These are phyloP conservation scores for Anguilla anguilla DNA, from an alignment of 2,797 vertebrate genomes.

Conservation along the genomic window DNA sequence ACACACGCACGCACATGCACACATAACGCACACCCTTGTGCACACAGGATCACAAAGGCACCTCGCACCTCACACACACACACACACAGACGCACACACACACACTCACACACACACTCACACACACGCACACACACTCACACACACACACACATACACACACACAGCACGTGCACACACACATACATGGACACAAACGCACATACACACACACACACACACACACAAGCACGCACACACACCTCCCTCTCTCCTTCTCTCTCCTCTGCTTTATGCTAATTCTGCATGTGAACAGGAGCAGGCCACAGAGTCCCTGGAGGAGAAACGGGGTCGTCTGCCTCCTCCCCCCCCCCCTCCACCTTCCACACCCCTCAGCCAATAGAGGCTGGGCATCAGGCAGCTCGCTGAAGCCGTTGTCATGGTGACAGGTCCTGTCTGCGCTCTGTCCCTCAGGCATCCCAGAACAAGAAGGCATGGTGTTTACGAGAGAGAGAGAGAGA, in stretches of 20 bases:
- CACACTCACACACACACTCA: conserved; percentile 34
- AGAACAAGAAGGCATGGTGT: conserved; percentile 74
- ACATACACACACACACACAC: background rate
- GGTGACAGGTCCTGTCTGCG: conserved; percentile 74
- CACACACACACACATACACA: conserved; percentile 29
- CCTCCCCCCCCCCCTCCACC: conserved; percentile 49
- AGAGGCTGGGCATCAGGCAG: conserved; percentile 75
- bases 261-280: conserved; percentile 51
- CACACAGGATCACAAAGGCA: background rate
- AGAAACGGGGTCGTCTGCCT: conserved; percentile 66
- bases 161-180: conserved; percentile 25
- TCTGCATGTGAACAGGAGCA: conserved; percentile 53
- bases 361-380: conserved; percentile 73
- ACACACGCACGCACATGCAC: background rate
- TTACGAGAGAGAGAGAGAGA: conserved; percentile 56
- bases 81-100: conserved; percentile 20
- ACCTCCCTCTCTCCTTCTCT: conserved; percentile 42
- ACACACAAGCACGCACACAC: conserved; percentile 36
- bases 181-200: conserved; percentile 31
- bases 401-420: conserved; percentile 80
- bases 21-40: background rate
- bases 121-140: conserved; percentile 16
- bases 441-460: conserved; percentile 79
- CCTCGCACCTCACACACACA: background rate
- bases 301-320: conserved; percentile 56